Evolutionary conservation across 2,797 vertebrate genomes (phyloP), one percentile per base, ranked within the genome.

Genomic region (Enteromius viviparus): DNA sequence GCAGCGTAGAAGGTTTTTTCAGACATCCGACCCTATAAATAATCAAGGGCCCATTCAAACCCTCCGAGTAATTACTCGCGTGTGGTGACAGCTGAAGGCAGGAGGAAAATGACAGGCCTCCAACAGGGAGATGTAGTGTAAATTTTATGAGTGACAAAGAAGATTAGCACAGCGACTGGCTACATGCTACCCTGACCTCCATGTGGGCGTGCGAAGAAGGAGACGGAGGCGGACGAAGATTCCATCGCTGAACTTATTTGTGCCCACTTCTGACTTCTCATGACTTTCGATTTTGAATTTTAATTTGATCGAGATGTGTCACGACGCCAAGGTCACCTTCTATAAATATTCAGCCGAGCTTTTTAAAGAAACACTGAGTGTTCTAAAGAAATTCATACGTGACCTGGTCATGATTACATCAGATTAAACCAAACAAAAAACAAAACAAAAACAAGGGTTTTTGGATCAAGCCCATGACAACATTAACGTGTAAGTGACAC

Each of bases 61-160:
- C 94, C 92, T 92, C 87, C 12, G 92, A 94, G 94, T 93, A 94
- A 94, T 96, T 94, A 95, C 92, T 93, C 91, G 75, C 62, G 93
- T 93, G 92, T 91, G 89, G 91, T 94, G 95, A 95, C 94, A 94
- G 93, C 93, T 93, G 90, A 90, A 89, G 94, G 92, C 93, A 92
- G 93, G 89, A 87, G 90, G 91, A 92, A 95, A 94, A 93, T 95
- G 94, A 95, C 94, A 95, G 91, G 89, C 90, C 92, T 94, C 94
- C 94, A 93, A 91, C 87, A 89, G 94, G 94, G 94, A 95, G 92
- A 93, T 94, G 93, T 93, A 93, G 93, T 95, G 94, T 95, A 94
- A 94, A 94, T 95, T 95, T 95, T 95, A 95, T 95, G 94, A 95
- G 93, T 94, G 94, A 94, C 95, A 95, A 95, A 94, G 91, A 87